Percentiles rank a stretch among this genome's conserved stretches.
Evolutionary conservation across 2,113 vertebrate genomes (phyloP).

Genomic region (Mormyrus iriodes): DNA sequence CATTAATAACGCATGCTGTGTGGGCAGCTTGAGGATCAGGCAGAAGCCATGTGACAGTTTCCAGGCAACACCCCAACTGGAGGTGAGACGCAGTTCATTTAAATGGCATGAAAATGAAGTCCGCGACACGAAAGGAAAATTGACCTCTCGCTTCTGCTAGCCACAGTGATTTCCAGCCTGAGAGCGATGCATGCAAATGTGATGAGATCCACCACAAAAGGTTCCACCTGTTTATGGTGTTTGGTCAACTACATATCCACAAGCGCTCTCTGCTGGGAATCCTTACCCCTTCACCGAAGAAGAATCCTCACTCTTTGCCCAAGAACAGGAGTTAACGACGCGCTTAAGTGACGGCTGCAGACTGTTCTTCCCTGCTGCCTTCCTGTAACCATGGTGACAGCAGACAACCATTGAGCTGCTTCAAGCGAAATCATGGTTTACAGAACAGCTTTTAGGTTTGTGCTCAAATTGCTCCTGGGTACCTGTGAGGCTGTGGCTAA

Average conservation of each 20-base stretch:
- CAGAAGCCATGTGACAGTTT: not conserved
- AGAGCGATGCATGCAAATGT: not conserved
- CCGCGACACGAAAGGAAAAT: not conserved
- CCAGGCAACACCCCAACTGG: not conserved
- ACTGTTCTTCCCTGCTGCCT: conserved; percentile 65
- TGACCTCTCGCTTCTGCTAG: not conserved
- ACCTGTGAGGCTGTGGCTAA: not conserved
- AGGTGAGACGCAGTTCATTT: not conserved
- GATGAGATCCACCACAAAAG: not conserved
- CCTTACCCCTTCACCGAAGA: conserved; percentile 73
- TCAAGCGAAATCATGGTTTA: not conserved
- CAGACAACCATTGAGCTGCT: conserved; percentile 27
- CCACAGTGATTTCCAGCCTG: not conserved
- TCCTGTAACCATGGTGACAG: conserved; percentile 62
- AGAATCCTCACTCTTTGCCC: conserved; percentile 72
- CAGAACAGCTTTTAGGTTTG: not conserved
- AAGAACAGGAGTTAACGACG: conserved; percentile 79
- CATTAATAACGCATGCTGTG: not conserved
- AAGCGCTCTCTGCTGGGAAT: not conserved
- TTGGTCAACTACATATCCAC: not conserved
- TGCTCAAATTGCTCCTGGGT: not conserved
- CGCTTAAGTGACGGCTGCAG: conserved; percentile 75
- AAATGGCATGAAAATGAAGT: not conserved
- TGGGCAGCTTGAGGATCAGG: not conserved
- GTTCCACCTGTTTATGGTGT: not conserved